These are phyloP conservation scores for Lasioglossum figueresi DNA, from an alignment of 2,888 invertebrate genomes.

Conservation along the genomic window DNA sequence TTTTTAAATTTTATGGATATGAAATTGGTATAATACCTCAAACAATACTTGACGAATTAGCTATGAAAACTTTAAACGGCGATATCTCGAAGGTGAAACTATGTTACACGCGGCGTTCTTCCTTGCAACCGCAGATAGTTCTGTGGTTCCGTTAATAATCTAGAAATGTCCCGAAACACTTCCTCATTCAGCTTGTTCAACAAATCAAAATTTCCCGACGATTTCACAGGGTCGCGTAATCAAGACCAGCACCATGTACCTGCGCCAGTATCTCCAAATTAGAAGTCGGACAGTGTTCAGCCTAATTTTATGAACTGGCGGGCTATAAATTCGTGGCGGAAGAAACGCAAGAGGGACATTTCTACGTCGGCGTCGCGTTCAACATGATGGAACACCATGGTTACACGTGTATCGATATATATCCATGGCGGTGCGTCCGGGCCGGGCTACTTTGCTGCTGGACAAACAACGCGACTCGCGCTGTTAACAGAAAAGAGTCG, in stretches of 20 bases:
- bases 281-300: background rate
- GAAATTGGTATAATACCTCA: too few species aligned
- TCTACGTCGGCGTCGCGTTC: background rate
- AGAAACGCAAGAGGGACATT: background rate
- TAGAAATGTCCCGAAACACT: background rate
- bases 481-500: slow-evolving; percentile 54
- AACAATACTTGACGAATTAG: too few species aligned
- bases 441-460: slow-evolving; percentile 45
- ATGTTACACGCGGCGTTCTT: too few species aligned
- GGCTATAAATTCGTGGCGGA: background rate
- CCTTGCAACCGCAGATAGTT: too few species aligned
- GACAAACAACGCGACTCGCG: slow-evolving; percentile 39
- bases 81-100: too few species aligned
- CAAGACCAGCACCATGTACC: background rate
- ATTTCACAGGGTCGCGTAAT: background rate
- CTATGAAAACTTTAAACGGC: too few species aligned
- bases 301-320: background rate
- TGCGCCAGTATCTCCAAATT: background rate
- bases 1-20: too few species aligned
- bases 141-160: background rate
- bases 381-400: slow-evolving; percentile 13
- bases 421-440: background rate
- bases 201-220: background rate
- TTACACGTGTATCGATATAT: slow-evolving; percentile 59
- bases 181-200: background rate